Percentiles rank a stretch among this genome's conserved stretches.
Conservation (phyloP, 2,113 vertebrate genomes). For the Aphyosemion australe region DNA sequence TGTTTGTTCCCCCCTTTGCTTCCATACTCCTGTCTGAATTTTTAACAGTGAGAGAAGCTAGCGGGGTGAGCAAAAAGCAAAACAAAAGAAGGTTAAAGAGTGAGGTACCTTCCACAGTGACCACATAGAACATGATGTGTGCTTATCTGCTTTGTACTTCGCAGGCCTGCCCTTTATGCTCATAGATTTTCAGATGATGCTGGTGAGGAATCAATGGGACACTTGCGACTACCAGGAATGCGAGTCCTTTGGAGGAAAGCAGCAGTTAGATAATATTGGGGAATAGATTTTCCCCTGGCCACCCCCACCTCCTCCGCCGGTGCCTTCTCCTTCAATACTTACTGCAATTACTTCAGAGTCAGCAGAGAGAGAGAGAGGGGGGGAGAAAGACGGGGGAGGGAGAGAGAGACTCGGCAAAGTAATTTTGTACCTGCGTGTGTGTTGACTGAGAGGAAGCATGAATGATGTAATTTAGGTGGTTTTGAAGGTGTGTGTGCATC, state of each 20-base stretch:
- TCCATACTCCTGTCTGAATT: constrained; percentile 20
- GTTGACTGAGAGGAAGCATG: constrained; percentile 15
- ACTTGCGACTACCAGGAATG: constrained; percentile 87
- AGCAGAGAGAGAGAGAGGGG: constrained; percentile 78
- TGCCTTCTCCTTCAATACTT: constrained; percentile 79
- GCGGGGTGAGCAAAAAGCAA: constrained; percentile 3
- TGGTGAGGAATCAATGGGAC: constrained; percentile 85
- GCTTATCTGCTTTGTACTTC: constrained; percentile 73
- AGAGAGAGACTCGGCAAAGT: constrained; percentile 81
- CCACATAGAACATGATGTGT: constrained; percentile 66
- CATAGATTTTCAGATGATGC: constrained; percentile 91
- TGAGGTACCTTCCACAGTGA: constrained; percentile 48
- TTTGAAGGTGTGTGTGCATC: constrained; percentile 25
- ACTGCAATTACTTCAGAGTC: constrained; percentile 87
- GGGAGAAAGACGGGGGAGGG: constrained; percentile 61
- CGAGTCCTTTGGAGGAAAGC: constrained; percentile 87
- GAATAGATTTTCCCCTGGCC: constrained; percentile 87
- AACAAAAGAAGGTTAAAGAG: constrained; percentile 43
- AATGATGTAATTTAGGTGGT: constrained; percentile 39
- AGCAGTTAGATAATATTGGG: constrained; percentile 85
- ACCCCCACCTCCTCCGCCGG: constrained; percentile 19
- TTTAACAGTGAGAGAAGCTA: constrained; percentile 38
- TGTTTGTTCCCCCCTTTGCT: too few species aligned
- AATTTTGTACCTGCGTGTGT: constrained; percentile 62
- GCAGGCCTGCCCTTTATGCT: constrained; percentile 82